These are phyloP conservation scores for Apaloderma vittatum DNA, from an alignment of 2,113 vertebrate species.

Conservation along the genomic window DNA sequence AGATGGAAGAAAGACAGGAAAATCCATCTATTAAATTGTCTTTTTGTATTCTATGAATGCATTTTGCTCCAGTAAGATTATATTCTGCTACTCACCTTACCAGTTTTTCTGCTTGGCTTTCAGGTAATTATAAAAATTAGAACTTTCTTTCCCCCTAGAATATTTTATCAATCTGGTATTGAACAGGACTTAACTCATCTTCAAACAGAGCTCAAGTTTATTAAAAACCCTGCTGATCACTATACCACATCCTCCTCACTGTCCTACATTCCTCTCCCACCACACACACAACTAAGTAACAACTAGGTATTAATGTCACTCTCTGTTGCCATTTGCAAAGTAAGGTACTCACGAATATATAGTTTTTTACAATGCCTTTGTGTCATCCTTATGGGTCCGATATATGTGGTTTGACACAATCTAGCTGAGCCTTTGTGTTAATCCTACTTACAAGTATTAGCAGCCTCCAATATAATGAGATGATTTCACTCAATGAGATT, in stretches of 20 bases:
- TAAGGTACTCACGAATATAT: neutral
- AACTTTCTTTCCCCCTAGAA: neutral
- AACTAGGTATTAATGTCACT: neutral
- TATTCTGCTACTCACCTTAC: neutral
- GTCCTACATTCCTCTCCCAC: neutral
- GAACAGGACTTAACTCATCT: neutral
- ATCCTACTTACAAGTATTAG: neutral
- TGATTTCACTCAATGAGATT: neutral
- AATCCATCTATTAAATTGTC: neutral
- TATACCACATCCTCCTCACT: neutral
- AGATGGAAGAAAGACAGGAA: neutral
- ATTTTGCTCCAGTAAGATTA: neutral
- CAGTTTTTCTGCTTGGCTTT: neutral
- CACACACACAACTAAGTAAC: neutral
- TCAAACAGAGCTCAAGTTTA: neutral
- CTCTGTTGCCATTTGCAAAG: neutral
- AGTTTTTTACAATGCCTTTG: neutral
- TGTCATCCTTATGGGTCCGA: neutral
- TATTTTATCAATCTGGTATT: neutral
- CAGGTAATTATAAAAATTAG: neutral
- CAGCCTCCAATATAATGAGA: neutral
- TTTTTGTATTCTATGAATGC: neutral
- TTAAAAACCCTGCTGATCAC: neutral
- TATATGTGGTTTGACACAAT: neutral
- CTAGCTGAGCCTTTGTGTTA: slow-evolving; percentile 18